A percentile compares a stretch with the other conserved stretches of the same genome.
Evolutionary conservation across 2,888 invertebrate genomes (phyloP).

Genomic region (Brassicogethes aeneus): DNA sequence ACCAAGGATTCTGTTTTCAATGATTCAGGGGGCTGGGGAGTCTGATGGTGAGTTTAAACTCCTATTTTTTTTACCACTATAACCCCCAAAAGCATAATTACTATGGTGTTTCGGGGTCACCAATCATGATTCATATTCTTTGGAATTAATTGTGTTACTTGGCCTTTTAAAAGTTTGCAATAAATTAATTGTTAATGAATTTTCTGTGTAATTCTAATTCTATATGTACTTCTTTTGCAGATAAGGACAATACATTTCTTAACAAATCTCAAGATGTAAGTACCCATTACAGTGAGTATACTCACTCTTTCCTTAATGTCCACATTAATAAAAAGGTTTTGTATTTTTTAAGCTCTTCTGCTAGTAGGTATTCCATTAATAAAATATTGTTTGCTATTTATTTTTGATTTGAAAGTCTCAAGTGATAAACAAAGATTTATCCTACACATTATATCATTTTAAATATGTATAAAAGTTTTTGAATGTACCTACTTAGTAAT

Average conservation of each 20-base stretch:
- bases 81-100: too few species aligned
- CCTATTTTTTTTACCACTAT: neutral
- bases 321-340: too few species aligned
- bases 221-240: constrained; percentile 23
- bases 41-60: neutral
- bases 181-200: neutral
- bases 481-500: too few species aligned
- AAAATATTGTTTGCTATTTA: too few species aligned
- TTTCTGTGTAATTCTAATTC: neutral
- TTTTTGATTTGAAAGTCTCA: too few species aligned
- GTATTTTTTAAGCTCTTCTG: too few species aligned
- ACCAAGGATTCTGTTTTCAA: constrained; percentile 48
- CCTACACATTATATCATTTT: too few species aligned
- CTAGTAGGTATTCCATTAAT: too few species aligned
- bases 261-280: constrained; percentile 31
- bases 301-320: too few species aligned
- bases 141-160: neutral
- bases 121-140: constrained; percentile 1
- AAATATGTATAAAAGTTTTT: too few species aligned
- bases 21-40: constrained; percentile 48
- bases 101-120: constrained; percentile 13
- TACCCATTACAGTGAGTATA: too few species aligned
- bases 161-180: neutral
- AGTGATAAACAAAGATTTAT: too few species aligned
- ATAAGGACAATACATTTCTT: constrained; percentile 26